phyloP scores from a whole-genome alignment of 2,888 invertebrate genomes.

The Lamellibrachia satsuma region DNA sequence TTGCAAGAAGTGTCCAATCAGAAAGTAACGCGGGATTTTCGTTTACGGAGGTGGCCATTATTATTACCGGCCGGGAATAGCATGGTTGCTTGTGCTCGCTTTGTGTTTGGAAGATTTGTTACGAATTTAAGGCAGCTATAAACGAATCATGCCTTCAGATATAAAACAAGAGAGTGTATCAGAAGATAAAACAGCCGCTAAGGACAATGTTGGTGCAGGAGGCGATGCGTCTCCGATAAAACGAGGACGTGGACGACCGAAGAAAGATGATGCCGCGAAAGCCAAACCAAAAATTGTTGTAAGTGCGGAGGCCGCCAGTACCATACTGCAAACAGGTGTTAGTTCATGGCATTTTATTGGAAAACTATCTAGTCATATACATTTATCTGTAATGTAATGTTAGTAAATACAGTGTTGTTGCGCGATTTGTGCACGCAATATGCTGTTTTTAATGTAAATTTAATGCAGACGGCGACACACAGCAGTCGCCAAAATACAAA shows the following conservation, averaged over 20 bases:
- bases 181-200: background rate
- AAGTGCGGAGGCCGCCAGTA: background rate
- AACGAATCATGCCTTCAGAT: background rate
- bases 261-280: background rate
- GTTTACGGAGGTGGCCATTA: constrained; percentile 11
- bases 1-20: background rate
- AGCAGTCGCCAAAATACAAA: background rate
- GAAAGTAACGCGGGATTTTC: constrained; percentile 9
- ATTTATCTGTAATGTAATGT: background rate
- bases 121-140: background rate
- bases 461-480: constrained; percentile 12
- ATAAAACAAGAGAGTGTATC: background rate
- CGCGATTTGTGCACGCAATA: background rate
- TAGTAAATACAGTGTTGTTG: background rate
- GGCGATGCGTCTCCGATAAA: background rate
- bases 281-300: background rate
- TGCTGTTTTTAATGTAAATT: background rate
- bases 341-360: background rate
- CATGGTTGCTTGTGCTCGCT: background rate
- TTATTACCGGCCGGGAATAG: background rate
- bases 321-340: background rate
- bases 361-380: background rate
- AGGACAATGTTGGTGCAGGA: constrained; percentile 1
- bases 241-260: constrained; percentile 17
- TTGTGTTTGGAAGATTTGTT: background rate